These are phyloP conservation scores for Lepidurus apus DNA, from an alignment of 1,140 invertebrate genomes.

Conservation along the genomic window DNA sequence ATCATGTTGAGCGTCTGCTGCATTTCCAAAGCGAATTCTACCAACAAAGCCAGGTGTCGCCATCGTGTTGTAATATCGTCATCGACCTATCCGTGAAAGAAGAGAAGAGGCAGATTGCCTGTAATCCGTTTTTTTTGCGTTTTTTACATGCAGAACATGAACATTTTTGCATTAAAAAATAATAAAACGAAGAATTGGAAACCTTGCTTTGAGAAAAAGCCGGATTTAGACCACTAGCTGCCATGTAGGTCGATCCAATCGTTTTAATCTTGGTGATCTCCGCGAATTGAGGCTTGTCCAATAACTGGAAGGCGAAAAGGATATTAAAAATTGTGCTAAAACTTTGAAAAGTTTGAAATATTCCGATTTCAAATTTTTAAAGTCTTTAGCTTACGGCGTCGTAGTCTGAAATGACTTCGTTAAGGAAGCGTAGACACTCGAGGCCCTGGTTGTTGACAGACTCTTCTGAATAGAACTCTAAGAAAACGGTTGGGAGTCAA, in stretches of 20 bases:
- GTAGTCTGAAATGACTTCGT: constrained; percentile 97
- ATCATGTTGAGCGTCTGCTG: constrained; percentile 82
- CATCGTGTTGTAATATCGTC: constrained; percentile 67
- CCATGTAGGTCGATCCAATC: constrained; percentile 96
- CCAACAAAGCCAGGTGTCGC: constrained; percentile 74
- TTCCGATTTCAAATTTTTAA: background rate
- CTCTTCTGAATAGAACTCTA: constrained; percentile 92
- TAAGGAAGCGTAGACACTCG: constrained; percentile 90
- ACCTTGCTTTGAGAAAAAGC: background rate
- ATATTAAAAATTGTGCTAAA: background rate
- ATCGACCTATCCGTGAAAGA: constrained; percentile 46
- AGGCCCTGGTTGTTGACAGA: constrained; percentile 93
- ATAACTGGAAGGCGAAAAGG: constrained; percentile 55
- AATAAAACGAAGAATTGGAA: background rate
- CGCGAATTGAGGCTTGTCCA: constrained; percentile 76
- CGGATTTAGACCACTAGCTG: constrained; percentile 81
- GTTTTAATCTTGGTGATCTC: constrained; percentile 95
- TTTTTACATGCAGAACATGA: no score
- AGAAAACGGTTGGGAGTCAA: constrained; percentile 39
- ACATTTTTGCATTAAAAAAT: background rate
- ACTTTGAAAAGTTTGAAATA: background rate
- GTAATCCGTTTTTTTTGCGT: no score
- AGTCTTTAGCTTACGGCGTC: constrained; percentile 68
- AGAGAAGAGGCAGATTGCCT: background rate
- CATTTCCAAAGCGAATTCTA: constrained; percentile 84